These are phyloP conservation scores for Vanessa tameamea DNA, from an alignment of 1,140 invertebrate genomes.

Conservation along the genomic window DNA sequence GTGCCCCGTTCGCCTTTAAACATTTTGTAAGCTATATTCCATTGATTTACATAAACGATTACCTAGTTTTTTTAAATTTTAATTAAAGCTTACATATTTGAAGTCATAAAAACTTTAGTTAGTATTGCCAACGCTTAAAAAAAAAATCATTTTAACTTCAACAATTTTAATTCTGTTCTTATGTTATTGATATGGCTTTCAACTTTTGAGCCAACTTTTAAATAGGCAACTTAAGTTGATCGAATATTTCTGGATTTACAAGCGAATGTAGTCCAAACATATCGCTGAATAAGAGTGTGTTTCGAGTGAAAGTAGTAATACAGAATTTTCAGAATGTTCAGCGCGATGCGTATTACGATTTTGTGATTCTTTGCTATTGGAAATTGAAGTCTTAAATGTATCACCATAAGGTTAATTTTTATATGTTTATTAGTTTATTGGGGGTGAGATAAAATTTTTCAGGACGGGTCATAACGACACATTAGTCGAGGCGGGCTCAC, in stretches of 20 bases:
- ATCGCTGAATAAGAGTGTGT: slow-evolving; percentile 9
- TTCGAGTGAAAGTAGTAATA: slow-evolving; percentile 14
- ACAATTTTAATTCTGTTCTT: neutral
- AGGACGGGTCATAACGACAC: slow-evolving; percentile 72
- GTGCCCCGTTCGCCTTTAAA: too few species aligned
- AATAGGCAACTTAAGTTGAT: slow-evolving; percentile 19
- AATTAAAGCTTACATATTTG: too few species aligned
- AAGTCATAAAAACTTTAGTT: too few species aligned
- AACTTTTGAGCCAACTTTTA: slow-evolving; percentile 13
- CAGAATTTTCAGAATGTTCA: slow-evolving; percentile 31
- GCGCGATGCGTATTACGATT: slow-evolving; percentile 31
- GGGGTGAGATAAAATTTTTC: slow-evolving; percentile 69
- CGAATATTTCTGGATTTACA: slow-evolving; percentile 6
- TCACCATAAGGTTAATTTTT: slow-evolving; percentile 41
- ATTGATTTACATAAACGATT: too few species aligned
- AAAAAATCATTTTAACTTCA: too few species aligned
- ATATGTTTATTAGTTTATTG: slow-evolving; percentile 40
- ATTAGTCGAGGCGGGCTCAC: slow-evolving; percentile 69
- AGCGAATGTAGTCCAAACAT: neutral
- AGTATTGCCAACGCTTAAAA: too few species aligned
- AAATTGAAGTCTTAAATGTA: slow-evolving; percentile 44
- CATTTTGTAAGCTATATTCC: too few species aligned
- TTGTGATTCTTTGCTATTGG: slow-evolving; percentile 13
- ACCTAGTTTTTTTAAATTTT: too few species aligned
- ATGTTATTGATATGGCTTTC: neutral